These are phyloP conservation scores for Phortica variegata DNA, from an alignment of 1,140 invertebrate species.

Conservation along the genomic window DNA sequence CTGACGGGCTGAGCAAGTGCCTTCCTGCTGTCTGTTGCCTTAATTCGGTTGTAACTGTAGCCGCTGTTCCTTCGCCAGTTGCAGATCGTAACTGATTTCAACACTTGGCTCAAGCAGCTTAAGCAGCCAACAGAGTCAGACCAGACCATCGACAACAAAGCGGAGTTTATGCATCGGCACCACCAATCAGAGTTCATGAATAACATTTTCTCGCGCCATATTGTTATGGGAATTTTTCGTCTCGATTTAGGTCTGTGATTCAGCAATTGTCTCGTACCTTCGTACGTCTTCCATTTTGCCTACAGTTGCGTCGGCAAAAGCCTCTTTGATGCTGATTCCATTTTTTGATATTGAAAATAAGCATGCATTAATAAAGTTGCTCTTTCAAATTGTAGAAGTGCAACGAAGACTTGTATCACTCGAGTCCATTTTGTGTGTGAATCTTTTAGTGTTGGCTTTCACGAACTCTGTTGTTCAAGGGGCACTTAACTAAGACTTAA, in stretches of 20 bases:
- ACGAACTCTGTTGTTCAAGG: too few relatives aligned
- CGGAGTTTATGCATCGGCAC: conserved; percentile 8
- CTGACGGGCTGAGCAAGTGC: too few relatives aligned
- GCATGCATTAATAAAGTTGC: conserved; percentile 29
- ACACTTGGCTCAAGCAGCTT: background rate
- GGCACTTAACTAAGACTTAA: too few relatives aligned
- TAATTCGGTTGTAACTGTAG: background rate
- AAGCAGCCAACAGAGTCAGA: background rate
- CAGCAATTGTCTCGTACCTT: conserved; percentile 1
- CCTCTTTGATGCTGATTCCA: conserved; percentile 54
- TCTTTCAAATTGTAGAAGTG: conserved; percentile 12
- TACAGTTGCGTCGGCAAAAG: conserved; percentile 28
- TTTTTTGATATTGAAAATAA: conserved; percentile 55
- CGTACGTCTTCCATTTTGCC: background rate
- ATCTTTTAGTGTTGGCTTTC: too few relatives aligned
- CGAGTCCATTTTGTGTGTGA: too few relatives aligned
- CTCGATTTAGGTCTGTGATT: conserved; percentile 13
- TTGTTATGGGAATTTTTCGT: conserved; percentile 47
- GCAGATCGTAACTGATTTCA: background rate
- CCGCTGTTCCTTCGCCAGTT: background rate
- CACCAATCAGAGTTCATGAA: conserved; percentile 54
- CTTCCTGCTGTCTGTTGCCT: too few relatives aligned
- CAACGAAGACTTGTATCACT: too few relatives aligned
- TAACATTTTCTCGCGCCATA: conserved; percentile 44
- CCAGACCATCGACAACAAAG: background rate